Evolutionary conservation across 2,113 vertebrate species (phyloP).

Genomic region (Zosterops borbonicus): DNA sequence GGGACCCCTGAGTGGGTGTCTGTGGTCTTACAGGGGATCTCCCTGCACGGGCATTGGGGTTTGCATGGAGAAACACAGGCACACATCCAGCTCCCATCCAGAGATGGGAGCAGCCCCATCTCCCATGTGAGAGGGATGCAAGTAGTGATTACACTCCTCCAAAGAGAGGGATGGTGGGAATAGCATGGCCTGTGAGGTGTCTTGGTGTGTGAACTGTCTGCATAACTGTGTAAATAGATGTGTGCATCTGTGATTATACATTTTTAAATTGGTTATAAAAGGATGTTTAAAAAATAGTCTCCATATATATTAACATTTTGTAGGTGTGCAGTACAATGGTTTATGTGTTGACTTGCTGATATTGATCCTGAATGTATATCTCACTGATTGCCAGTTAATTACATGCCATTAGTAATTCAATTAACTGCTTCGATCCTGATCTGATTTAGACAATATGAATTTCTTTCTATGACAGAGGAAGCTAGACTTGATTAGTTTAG

Average conservation of each 20-base stretch:
- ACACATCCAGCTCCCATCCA: neutral
- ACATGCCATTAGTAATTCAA: neutral
- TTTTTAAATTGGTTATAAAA: neutral
- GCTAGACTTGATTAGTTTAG: neutral
- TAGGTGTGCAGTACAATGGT: neutral
- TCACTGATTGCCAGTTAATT: conserved; percentile 10
- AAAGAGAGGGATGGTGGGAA: neutral
- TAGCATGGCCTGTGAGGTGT: neutral
- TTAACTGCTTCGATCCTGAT: neutral
- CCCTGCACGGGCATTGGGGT: accelerated
- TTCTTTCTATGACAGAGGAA: neutral
- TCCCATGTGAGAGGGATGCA: neutral
- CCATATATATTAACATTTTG: neutral
- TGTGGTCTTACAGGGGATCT: neutral
- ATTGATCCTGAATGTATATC: neutral
- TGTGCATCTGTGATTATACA: accelerated
- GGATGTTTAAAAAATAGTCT: neutral
- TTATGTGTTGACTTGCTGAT: neutral
- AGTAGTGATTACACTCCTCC: accelerated
- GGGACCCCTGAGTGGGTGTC: accelerated
- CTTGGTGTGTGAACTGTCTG: neutral
- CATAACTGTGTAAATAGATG: neutral
- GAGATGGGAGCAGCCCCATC: neutral
- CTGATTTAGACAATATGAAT: neutral
- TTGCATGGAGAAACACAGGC: accelerated